phyloP scores from a whole-genome alignment of 1,140 invertebrate species.

The Polypedilum vanderplanki region DNA sequence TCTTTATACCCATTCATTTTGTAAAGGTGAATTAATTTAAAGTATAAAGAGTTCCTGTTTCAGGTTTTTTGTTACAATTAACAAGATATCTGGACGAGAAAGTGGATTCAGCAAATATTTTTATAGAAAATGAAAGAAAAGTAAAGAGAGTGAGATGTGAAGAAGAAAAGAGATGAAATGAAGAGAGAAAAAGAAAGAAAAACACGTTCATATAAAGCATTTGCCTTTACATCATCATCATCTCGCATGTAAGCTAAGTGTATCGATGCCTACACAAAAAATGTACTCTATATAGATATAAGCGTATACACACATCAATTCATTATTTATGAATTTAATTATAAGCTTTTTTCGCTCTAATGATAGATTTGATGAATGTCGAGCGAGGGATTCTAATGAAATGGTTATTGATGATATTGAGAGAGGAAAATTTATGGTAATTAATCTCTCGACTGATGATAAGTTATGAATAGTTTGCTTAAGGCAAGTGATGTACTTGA shows the following conservation, averaged over 20 bases:
- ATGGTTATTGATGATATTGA: too few species aligned
- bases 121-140: constrained; percentile 28
- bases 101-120: constrained; percentile 29
- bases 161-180: constrained; percentile 16
- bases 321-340: too few species aligned
- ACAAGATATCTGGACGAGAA: constrained; percentile 27
- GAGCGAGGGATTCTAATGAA: too few species aligned
- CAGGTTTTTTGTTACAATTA: constrained; percentile 28
- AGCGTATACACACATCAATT: too few species aligned
- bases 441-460: too few species aligned
- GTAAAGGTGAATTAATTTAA: constrained; percentile 27
- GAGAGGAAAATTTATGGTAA: too few species aligned
- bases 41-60: constrained; percentile 28
- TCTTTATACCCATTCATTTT: neutral
- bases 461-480: too few species aligned
- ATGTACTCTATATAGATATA: too few species aligned
- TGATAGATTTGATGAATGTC: too few species aligned
- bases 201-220: constrained; percentile 26
- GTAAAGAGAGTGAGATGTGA: neutral
- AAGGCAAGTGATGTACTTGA: too few species aligned
- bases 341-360: too few species aligned
- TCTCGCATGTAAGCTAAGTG: neutral
- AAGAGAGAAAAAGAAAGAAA: constrained; percentile 26
- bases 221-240: constrained; percentile 11
- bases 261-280: neutral